These are phyloP conservation scores for Endomychus coccineus DNA, from an alignment of 2,888 invertebrate species.

Conservation along the genomic window DNA sequence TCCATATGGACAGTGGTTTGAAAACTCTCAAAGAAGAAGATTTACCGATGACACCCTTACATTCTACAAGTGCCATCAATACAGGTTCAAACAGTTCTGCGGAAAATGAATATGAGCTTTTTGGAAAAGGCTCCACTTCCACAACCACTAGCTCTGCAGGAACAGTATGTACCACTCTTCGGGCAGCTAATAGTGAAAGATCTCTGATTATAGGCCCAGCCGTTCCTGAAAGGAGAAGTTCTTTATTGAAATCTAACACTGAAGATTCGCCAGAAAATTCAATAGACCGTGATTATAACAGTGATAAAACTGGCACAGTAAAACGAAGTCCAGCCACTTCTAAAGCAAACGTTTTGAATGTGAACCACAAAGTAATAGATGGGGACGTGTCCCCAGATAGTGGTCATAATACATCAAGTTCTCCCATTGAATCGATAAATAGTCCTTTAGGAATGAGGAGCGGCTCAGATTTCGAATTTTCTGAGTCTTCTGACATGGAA, in stretches of 20 bases:
- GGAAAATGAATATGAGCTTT: constrained; percentile 85
- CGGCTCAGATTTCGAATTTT: constrained; percentile 73
- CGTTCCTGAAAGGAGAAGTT: constrained; percentile 77
- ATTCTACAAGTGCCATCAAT: constrained; percentile 61
- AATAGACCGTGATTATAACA: constrained; percentile 35
- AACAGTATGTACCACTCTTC: constrained; percentile 77
- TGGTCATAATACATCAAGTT: constrained; percentile 73
- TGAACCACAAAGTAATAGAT: constrained; percentile 50
- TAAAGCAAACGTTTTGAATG: constrained; percentile 55
- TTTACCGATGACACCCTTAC: constrained; percentile 64
- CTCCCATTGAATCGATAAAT: constrained; percentile 67
- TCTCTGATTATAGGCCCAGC: constrained; percentile 62
- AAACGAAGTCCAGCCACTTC: constrained; percentile 39
- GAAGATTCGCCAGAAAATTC: constrained; percentile 48
- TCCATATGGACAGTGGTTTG: constrained; percentile 92
- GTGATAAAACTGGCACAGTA: constrained; percentile 42
- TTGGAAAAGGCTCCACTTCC: constrained; percentile 85
- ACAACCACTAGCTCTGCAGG: constrained; percentile 87
- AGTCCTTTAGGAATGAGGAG: constrained; percentile 63
- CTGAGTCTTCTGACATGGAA: constrained; percentile 80
- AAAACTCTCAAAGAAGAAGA: constrained; percentile 75
- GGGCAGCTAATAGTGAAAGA: constrained; percentile 60
- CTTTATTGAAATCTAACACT: constrained; percentile 51
- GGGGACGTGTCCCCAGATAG: constrained; percentile 75
- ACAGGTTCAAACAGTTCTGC: constrained; percentile 66